phyloP scores from a whole-genome alignment of 1,140 invertebrate genomes.

The Aphelinus certus region DNA sequence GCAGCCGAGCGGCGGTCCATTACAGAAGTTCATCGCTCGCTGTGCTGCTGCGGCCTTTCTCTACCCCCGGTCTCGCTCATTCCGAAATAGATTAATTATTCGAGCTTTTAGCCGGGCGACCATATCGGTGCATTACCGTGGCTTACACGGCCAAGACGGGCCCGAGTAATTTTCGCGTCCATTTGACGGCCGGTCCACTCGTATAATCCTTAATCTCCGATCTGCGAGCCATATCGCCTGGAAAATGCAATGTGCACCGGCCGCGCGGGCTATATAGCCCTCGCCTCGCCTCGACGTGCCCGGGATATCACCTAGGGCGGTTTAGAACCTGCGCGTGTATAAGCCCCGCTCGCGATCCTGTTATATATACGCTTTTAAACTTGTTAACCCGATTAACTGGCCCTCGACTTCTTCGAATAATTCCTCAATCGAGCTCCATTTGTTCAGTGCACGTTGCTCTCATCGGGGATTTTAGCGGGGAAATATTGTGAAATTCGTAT shows the following conservation, averaged over 20 bases:
- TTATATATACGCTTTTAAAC: too few relatives aligned
- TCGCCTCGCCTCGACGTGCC: too few relatives aligned
- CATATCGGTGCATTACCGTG: neutral
- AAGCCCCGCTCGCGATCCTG: too few relatives aligned
- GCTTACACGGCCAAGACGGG: neutral
- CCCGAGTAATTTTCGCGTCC: neutral
- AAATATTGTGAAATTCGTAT: too few relatives aligned
- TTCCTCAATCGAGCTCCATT: too few relatives aligned
- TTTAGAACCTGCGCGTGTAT: neutral
- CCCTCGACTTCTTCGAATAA: too few relatives aligned
- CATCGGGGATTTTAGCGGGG: too few relatives aligned
- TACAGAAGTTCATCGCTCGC: neutral
- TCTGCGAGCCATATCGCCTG: slow-evolving; percentile 10
- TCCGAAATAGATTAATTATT: neutral
- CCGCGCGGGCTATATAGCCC: neutral
- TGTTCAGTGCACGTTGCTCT: too few relatives aligned
- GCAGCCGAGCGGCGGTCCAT: neutral
- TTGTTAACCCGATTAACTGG: too few relatives aligned
- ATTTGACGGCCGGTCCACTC: neutral
- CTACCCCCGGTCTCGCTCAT: neutral
- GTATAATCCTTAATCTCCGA: slow-evolving; percentile 17
- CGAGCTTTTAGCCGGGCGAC: neutral
- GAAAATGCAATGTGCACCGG: slow-evolving; percentile 21
- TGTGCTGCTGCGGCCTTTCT: neutral
- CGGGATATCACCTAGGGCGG: slow-evolving; percentile 7